These are phyloP conservation scores for Rhinella marina DNA, from an alignment of 2,797 vertebrate species.

Conservation along the genomic window DNA sequence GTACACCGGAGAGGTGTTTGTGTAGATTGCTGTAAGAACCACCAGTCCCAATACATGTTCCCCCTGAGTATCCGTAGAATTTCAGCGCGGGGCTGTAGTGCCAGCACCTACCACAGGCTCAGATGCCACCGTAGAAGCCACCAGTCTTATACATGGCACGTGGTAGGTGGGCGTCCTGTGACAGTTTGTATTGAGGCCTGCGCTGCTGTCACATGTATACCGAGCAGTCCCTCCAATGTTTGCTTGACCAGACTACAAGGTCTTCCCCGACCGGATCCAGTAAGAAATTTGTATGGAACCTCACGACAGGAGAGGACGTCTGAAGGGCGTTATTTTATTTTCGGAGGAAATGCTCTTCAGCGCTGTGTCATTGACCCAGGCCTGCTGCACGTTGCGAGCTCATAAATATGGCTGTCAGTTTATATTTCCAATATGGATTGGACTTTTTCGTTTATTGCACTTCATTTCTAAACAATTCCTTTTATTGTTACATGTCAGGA, in stretches of 20 bases:
- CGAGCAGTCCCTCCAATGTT: neutral
- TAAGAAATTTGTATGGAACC: neutral
- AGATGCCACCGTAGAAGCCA: too few species aligned
- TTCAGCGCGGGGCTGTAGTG: too few species aligned
- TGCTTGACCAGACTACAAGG: neutral
- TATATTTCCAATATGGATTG: constrained; percentile 39
- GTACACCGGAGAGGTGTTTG: too few species aligned
- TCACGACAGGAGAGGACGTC: neutral
- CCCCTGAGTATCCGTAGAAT: too few species aligned
- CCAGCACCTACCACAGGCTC: too few species aligned
- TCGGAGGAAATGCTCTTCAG: neutral
- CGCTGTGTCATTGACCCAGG: neutral
- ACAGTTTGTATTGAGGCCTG: too few species aligned
- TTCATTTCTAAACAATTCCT: constrained; percentile 57
- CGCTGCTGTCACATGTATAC: neutral
- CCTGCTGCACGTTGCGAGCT: neutral
- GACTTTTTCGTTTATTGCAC: constrained; percentile 45
- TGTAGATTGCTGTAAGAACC: too few species aligned
- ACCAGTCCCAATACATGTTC: too few species aligned
- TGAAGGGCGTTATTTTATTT: neutral
- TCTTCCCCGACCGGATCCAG: neutral
- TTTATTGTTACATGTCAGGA: constrained; percentile 60
- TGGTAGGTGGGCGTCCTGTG: too few species aligned
- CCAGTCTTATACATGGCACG: too few species aligned
- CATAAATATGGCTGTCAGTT: constrained; percentile 34